Evolutionary conservation across 1,140 invertebrate species (phyloP), one percentile per base, ranked within the genome.

Genomic region (Coenobita brevimanus): DNA sequence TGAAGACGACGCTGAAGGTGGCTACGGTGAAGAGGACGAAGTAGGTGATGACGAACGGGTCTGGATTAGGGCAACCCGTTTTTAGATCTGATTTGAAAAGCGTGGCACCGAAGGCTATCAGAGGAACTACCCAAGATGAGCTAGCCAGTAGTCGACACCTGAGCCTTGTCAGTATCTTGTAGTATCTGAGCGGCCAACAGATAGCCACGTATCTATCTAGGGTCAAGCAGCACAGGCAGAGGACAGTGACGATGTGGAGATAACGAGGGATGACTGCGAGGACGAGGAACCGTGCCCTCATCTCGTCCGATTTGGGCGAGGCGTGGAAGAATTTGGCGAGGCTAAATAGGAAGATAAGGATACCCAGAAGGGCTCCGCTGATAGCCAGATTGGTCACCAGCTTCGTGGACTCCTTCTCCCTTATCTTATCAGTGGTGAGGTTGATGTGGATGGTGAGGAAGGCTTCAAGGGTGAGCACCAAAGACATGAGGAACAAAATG

Each of bases 151-250:
- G n/a, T 13, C 24, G 24, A 30, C 81, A 82, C 38, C 64, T 62
- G 62, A 24, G 6, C 8, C 6, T 15, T 41, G 81, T 82, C 38
- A 82, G 38, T 13, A 71, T 10, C 38, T 71, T 24, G 64, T 82
- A 24, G 41, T 82, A 82, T 15, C 43, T 62, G n/a, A 82, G 81
- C 8, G 81, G 81, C 62, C 62, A 82, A 41, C 81, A 82, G 81
- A 82, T 82, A 24, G 46, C 62, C 41, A 82, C 38, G 64, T 82
- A 82, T 21, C 81, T 36, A 38, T 82, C 81, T 0, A 82, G 46
- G 8, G 81, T 24, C 24, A 82, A 64, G 62, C 81, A 82, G 24
- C 13, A 46, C 21, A 82, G 64, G 41, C 13, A 50, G n/a, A 71
- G 15, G 41, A 69, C 62, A 17, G 62, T 41, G 38, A 82, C 62